phyloP scores from a whole-genome alignment of 2,797 vertebrate species.

The Dryobates pubescens region DNA sequence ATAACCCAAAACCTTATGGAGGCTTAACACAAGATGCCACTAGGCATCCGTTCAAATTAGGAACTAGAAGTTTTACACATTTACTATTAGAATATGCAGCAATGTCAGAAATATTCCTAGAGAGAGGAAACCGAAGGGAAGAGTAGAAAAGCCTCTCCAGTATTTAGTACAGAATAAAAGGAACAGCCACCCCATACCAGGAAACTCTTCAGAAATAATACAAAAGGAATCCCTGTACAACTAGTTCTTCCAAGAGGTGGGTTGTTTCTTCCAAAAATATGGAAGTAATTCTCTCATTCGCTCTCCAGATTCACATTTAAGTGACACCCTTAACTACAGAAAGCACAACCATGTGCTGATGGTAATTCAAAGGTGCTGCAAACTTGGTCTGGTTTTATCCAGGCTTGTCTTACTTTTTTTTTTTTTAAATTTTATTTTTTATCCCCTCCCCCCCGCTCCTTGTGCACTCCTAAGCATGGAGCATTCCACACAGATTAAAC shows the following conservation, averaged over 20 bases:
- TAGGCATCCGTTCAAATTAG: background rate
- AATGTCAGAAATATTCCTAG: constrained; percentile 1
- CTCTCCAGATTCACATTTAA: background rate
- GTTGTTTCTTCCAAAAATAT: constrained; percentile 5
- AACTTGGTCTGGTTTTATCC: background rate
- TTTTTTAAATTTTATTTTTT: too few relatives aligned
- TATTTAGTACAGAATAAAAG: background rate
- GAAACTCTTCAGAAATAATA: background rate
- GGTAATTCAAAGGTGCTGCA: background rate
- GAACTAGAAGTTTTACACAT: background rate
- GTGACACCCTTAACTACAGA: background rate
- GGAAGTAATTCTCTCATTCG: background rate
- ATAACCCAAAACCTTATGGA: background rate
- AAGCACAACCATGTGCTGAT: background rate
- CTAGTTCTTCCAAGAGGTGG: background rate
- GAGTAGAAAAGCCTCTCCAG: background rate
- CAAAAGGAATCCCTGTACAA: background rate
- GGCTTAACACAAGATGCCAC: background rate
- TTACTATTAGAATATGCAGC: background rate
- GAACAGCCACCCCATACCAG: background rate
- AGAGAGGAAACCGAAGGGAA: background rate
- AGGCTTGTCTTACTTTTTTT: background rate
- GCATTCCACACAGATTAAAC: background rate
- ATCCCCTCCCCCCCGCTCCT: too few relatives aligned
- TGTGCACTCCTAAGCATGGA: background rate